Percentiles rank a stretch among this genome's conserved stretches.
Conservation (phyloP, 2,113 vertebrate species). For the Mormyrus iriodes region DNA sequence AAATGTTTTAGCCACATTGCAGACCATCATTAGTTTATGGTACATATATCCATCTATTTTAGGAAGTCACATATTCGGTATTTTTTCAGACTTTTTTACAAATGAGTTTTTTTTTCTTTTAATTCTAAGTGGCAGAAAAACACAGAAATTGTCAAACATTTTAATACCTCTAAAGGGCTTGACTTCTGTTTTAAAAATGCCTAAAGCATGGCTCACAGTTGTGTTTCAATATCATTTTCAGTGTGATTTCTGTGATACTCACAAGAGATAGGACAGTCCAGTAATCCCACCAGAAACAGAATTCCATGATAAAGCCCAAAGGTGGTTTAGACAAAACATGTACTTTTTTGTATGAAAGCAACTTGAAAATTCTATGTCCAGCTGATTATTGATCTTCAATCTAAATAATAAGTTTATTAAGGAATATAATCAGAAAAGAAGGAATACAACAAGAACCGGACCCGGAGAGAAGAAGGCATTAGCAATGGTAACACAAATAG, state of each 20-base stretch:
- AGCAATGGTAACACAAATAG: too few relatives aligned
- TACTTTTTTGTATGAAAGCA: not conserved
- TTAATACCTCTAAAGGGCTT: not conserved
- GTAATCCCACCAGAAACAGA: not conserved
- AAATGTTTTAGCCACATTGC: not conserved
- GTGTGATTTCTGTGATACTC: not conserved
- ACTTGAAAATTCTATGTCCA: not conserved
- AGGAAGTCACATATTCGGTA: not conserved
- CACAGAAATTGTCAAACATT: not conserved
- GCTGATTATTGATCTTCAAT: not conserved
- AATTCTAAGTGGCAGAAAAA: not conserved
- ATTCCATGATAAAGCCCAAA: not conserved
- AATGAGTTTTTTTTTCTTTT: not conserved
- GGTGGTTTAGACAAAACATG: not conserved
- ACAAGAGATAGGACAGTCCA: not conserved
- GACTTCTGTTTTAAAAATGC: not conserved
- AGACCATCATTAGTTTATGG: not conserved
- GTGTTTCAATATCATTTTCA: not conserved
- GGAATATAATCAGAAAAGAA: not conserved
- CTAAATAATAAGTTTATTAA: not conserved
- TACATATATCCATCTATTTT: not conserved
- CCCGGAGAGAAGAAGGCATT: not conserved
- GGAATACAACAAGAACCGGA: not conserved
- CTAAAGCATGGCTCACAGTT: not conserved
- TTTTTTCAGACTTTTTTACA: not conserved